Conservation (phyloP, 2,797 vertebrate species). For the Notamacropus eugenii region DNA sequence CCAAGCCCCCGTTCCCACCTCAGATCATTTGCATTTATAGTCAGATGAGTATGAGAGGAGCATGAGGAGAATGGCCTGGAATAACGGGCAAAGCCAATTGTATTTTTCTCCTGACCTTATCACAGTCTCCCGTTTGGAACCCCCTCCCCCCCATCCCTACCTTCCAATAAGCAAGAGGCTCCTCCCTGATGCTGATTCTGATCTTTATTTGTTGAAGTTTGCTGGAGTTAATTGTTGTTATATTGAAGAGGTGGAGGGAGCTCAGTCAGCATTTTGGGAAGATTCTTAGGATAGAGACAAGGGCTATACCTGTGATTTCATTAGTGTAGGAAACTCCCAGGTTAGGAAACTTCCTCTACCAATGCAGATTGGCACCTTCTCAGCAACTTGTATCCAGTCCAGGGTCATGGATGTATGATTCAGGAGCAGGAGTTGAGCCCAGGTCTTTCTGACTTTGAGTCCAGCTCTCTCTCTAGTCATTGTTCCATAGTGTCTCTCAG, state of each 20-base stretch:
- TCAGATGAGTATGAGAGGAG: neutral
- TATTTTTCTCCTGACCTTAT: neutral
- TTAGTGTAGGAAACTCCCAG: neutral
- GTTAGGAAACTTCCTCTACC: neutral
- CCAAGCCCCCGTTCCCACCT: neutral
- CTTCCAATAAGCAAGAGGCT: slow-evolving; percentile 5
- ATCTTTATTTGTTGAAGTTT: slow-evolving; percentile 65
- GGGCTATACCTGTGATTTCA: neutral
- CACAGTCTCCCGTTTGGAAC: neutral
- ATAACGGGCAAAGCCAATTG: neutral
- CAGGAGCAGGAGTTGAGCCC: neutral
- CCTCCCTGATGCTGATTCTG: slow-evolving; percentile 45
- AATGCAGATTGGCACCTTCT: neutral
- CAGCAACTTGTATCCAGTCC: neutral
- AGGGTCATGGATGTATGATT: neutral
- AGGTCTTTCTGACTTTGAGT: neutral
- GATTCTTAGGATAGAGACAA: neutral
- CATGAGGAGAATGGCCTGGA: neutral
- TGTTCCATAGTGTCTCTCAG: neutral
- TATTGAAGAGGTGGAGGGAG: slow-evolving; percentile 41
- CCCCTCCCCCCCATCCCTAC: neutral
- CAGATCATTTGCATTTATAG: neutral
- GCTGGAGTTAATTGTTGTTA: slow-evolving; percentile 71
- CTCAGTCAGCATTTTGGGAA: neutral
- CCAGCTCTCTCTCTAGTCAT: neutral